phyloP scores from a whole-genome alignment of 2,888 invertebrate genomes.

The Stenichneumon culpator region DNA sequence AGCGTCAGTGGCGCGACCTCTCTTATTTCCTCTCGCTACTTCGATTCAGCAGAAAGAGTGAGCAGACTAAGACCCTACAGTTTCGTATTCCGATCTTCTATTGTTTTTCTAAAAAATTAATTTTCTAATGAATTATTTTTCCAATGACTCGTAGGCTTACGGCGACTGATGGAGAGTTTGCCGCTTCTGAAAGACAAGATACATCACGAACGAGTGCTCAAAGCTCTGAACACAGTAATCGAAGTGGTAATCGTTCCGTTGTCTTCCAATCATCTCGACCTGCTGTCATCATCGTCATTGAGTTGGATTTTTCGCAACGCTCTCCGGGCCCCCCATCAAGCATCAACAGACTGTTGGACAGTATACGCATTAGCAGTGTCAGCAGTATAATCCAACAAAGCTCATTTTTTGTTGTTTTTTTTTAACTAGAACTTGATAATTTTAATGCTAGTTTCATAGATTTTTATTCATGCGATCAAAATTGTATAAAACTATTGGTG shows the following conservation, averaged over 20 bases:
- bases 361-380: too few relatives aligned
- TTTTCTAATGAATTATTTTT: conserved; percentile 12
- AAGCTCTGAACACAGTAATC: conserved; percentile 77
- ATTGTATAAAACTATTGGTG: too few relatives aligned
- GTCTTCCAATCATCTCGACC: too few relatives aligned
- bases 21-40: conserved; percentile 95
- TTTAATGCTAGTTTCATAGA: too few relatives aligned
- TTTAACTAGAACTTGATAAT: too few relatives aligned
- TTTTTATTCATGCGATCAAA: too few relatives aligned
- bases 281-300: too few relatives aligned
- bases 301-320: too few relatives aligned
- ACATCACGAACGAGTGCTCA: conserved; percentile 78
- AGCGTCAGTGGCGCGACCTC: conserved; percentile 94
- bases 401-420: conserved; percentile 8
- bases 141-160: conserved; percentile 76
- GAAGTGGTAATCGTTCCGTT: too few relatives aligned
- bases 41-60: conserved; percentile 89
- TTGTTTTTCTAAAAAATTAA: neutral
- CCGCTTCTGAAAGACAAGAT: conserved; percentile 83
- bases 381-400: conserved; percentile 27
- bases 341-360: too few relatives aligned
- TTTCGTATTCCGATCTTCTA: neutral
- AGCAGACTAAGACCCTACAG: conserved; percentile 44
- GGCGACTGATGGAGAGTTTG: conserved; percentile 78
- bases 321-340: too few relatives aligned